Evolutionary conservation across 2,888 invertebrate species (phyloP), one percentile per base, ranked within the genome.

Genomic region (Embidobia sp.): DNA sequence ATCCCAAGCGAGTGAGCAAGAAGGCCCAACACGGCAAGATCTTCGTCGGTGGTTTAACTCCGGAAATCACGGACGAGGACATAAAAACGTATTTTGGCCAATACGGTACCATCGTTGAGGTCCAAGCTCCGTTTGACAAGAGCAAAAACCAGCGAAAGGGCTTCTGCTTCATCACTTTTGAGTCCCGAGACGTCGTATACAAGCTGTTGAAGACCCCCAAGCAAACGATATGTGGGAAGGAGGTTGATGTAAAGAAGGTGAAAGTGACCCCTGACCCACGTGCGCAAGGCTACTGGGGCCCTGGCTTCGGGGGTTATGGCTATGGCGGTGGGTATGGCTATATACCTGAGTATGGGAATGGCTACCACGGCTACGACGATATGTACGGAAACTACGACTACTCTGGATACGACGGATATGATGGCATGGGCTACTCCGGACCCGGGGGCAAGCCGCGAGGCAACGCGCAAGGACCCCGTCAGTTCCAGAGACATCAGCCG

Each of bases 121-220:
- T 93, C 35, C 93, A 93, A 84, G 90, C 93, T 67, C 93, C 93
- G n/a, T 93, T 92, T 82, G 93, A 93, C 87, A 93, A 93, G 85
- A 89, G 91, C 74, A 93, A 92, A 86, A 93, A 93, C 81, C 92
- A 92, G 80, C 90, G 93, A 69, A 91, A 93, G 80, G 92, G 92
- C 11, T 93, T 93, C 85, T 93, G 93, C 83, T 93, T 93, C 86
- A 91, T 93, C 70, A 93, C 93, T n/a, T 93, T 93, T 83, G 93
- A 93, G 77, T 91, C 91, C 29, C 92, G 92, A 80, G 91, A 92
- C 76, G 91, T 92, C 3, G 93, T 92, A 8, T 92, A 92, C 81
- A 92, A 92, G 80, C 89, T 92, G 49, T 86, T 92, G 44, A 92
- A 92, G 82, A 90, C 91, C 15, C 91, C 92, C 4, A 92, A 92